Evolutionary conservation across 2,113 vertebrate species (phyloP), one percentile per base, ranked within the genome.

Genomic region (Oryzias curvinotus): DNA sequence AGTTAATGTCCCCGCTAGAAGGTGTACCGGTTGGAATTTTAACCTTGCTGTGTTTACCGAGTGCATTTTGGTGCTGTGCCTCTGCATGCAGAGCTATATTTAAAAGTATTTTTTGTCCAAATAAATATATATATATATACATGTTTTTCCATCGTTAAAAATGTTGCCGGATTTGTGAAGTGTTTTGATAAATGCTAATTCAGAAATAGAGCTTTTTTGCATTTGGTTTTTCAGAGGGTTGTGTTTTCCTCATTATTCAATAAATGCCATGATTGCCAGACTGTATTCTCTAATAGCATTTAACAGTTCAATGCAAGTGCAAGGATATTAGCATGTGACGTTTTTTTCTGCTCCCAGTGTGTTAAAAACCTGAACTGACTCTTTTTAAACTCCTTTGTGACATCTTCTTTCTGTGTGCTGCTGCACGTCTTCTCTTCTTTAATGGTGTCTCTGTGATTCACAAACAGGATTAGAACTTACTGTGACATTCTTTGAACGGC

Each of bases 401-500:
- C 45, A 63, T 50, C 19, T 51, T 60, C 42, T 48, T 4, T 52
- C 46, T 53, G 57, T 65, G 44, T 56, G 45, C 51, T 45, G 56
- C 56, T 49, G 23, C 18, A 28, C 30, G 45, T 52, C 57, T 51
- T 64, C 58, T 63, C 30, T 73, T 65, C 28, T 59, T 41, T 49
- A 52, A 72, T 68, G 75, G 68, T 59, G 63, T 62, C 78, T 73
- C 51, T 49, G 52, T 68, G 71, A 57, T 54, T 73, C 57, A 58
- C 74, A 68, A 75, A 80, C 62, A 36, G 65, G 83, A 74, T 84
- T 72, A 75, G 74, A 75, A 75, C 48, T 59, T 41, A 5, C 64
- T 74, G 62, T 83, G 73, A 75, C 59, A 73, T 72, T 73, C 79
- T 69, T 47, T 77, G 67, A 80, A 77, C 78, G 62, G 43, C 57